Base-by-base conservation (phyloP, 2,888 invertebrate species). In the Arrhopalites spinosus region DNA sequence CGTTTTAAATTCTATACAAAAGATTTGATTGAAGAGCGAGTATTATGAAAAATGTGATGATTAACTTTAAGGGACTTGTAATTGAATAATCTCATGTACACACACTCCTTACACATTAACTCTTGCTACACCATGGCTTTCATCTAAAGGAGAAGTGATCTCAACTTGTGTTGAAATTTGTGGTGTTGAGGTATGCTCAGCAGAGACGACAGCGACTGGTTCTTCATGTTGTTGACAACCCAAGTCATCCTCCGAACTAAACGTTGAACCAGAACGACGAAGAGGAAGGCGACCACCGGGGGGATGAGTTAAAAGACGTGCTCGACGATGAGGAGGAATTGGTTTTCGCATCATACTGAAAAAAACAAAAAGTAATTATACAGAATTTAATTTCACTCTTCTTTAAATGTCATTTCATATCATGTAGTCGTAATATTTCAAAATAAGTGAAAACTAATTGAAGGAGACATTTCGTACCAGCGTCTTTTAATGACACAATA, bases 331-430 rank as follows among this genome's bases (percentile, higher is more conserved):
- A 67, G 79, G 77, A 29, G 79, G 76, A 25, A 82, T 80, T 50
- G 82, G 82, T 61, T 80, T 81, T 61, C 82, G 67, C 64, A 81
- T 76, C 75, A 79, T 74, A 73, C 82, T 82, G 73, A 15, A n/a
- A n/a, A n/a, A n/a, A n/a, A n/a, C n/a, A n/a, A n/a, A n/a, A n/a
- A n/a, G n/a, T n/a, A n/a, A n/a, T n/a, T n/a, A n/a, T n/a, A n/a
- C n/a, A n/a, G n/a, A n/a, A 59, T 59, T 13, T 59, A 23, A 50
- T 50, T 50, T 50, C 8, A n/a, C 36, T 36, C 36, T 36, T 36
- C 11, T 53, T 53, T 53, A 53, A 53, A 53, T 53, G 47, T 45
- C 47, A 45, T 8, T 13, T 13, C 8, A 45, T 45, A 45, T 45
- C 47, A 45, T n/a, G n/a, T n/a, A n/a, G n/a, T n/a, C n/a, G n/a